Evolutionary conservation across 1,140 invertebrate genomes (phyloP), one percentile per base, ranked within the genome.

Genomic region (Solen grandis): DNA sequence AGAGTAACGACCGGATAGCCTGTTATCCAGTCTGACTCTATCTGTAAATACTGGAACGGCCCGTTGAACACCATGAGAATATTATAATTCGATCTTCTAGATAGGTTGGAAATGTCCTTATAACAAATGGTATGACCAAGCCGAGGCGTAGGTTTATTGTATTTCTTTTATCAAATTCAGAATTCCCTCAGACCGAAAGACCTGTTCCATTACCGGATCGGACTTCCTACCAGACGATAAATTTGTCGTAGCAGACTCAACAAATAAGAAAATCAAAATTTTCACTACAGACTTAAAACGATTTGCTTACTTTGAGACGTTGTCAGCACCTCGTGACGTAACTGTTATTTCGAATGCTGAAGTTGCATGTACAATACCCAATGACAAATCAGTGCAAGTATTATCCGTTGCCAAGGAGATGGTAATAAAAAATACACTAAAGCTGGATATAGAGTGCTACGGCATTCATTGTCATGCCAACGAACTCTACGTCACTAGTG

Each of bases 161-260:
- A 33, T 33, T 5, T 31, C 22, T 3, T 54, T 25, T 27, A 60
- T 41, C 60, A 0, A 27, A 22, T 38, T 0, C 31, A 73, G 70
- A 27, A n/a, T 73, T 10, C 54, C 41, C n/a, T 57, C 54, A n/a
- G 70, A 73, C 55, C 59, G 60, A 35, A 73, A 73, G 70, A 36
- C 55, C 10, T 73, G 70, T 27, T 73, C 70, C n/a, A 73, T 73
- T 10, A 73, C 70, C 19, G 70, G 70, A 29, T 4, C 54, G 5
- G 35, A 54, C 13, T 73, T 73, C 27, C 52, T 73, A 60, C 54
- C 55, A 73, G 70, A 73, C 70, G 70, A 60, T 55, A 73, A 73
- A 73, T 4, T 73, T 25, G 70, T 73, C n/a, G 54, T 73, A 19
- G 55, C 70, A 60, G 70, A 60, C 55, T 31, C 70, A 19, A 59